These are phyloP conservation scores for Meloe dianella DNA, from an alignment of 2,888 invertebrate genomes.

Conservation along the genomic window DNA sequence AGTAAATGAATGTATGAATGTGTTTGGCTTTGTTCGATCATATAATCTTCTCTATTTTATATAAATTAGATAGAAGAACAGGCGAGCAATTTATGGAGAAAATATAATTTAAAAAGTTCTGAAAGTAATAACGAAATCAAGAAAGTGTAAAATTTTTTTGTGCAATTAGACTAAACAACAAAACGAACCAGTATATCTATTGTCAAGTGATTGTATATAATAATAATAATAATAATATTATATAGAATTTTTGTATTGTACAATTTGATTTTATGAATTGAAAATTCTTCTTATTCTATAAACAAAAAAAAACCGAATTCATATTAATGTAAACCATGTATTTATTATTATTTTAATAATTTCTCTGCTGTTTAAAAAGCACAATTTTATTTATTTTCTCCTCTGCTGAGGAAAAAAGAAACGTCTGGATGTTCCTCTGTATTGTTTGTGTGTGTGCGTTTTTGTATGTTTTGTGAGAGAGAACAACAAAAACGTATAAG, in stretches of 20 bases:
- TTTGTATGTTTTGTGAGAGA: neutral
- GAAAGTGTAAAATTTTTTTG: neutral
- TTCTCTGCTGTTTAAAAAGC: neutral
- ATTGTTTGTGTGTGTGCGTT: neutral
- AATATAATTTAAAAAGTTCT: neutral
- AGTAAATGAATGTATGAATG: too few relatives aligned
- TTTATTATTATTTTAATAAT: neutral
- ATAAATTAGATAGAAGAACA: neutral
- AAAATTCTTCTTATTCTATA: neutral
- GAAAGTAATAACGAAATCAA: neutral
- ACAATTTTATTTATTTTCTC: neutral
- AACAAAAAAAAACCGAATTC: neutral
- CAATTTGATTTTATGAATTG: neutral
- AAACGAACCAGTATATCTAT: neutral
- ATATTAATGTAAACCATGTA: too few relatives aligned
- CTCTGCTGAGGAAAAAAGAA: neutral
- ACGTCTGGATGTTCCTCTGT: neutral
- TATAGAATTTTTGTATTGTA: neutral
- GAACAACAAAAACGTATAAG: neutral
- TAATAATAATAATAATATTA: neutral
- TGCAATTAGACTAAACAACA: neutral
- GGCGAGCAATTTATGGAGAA: too few relatives aligned
- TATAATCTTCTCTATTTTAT: neutral
- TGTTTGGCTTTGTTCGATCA: too few relatives aligned
- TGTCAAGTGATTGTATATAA: slow-evolving; percentile 2